Percentiles rank a stretch among this genome's conserved stretches.
phyloP scores from a whole-genome alignment of 2,797 vertebrate species.

The Smutsia temminckii region DNA sequence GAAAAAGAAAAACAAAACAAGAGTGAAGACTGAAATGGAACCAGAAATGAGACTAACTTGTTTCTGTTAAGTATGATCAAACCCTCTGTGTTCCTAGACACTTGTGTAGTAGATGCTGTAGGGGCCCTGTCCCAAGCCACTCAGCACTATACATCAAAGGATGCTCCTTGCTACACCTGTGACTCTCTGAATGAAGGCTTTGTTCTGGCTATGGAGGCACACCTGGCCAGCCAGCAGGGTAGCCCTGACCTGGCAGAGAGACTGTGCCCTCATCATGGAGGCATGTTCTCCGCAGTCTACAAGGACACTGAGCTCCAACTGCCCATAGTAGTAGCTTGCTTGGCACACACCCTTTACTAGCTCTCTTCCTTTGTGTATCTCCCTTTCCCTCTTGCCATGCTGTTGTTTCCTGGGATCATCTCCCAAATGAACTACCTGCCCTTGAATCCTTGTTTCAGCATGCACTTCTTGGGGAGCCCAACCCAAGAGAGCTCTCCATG shows the following conservation, averaged over 20 bases:
- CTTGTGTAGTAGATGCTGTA: background rate
- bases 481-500: background rate
- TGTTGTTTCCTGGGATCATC: background rate
- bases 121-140: background rate
- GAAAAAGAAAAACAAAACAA: background rate
- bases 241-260: background rate
- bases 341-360: background rate
- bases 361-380: background rate
- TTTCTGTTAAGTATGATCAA: background rate
- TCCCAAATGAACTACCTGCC: background rate
- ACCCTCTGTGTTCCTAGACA: background rate
- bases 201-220: background rate
- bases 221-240: background rate
- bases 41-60: background rate
- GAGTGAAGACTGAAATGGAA: background rate
- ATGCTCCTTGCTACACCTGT: background rate
- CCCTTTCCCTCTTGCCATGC: background rate
- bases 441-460: background rate
- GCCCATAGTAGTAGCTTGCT: background rate
- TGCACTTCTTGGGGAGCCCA: background rate
- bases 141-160: background rate
- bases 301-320: background rate
- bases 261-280: background rate
- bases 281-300: background rate
- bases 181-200: background rate